Percentiles rank a stretch among this genome's conserved stretches.
Evolutionary conservation across 2,797 vertebrate genomes (phyloP).

Genomic region (Eptatretus atami): DNA sequence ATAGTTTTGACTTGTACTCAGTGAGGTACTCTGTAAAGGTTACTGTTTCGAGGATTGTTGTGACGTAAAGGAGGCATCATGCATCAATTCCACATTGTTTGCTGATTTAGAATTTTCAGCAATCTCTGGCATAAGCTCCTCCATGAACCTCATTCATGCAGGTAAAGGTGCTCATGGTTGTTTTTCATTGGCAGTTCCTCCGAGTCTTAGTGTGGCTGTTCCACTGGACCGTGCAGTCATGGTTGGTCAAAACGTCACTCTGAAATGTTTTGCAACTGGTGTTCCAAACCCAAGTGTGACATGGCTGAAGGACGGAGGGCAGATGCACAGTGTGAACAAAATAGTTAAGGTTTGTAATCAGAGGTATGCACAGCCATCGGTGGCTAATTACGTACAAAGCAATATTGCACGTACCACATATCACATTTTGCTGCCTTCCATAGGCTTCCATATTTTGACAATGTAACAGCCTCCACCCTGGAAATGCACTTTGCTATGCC

Average conservation of each 20-base stretch:
- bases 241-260: constrained; percentile 24
- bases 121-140: background rate
- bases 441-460: background rate
- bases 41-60: too few relatives aligned
- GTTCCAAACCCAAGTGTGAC: constrained; percentile 54
- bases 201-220: constrained; percentile 35
- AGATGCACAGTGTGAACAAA: constrained; percentile 37
- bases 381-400: too few relatives aligned
- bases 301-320: constrained; percentile 61
- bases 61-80: too few relatives aligned
- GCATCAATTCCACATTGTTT: background rate
- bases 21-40: too few relatives aligned
- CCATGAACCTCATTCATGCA: background rate
- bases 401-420: background rate
- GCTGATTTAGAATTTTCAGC: background rate
- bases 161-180: constrained; percentile 5
- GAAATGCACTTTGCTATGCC: too few relatives aligned
- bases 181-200: constrained; percentile 30
- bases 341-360: constrained; percentile 27
- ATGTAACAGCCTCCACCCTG: too few relatives aligned
- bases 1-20: too few relatives aligned
- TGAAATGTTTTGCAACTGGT: constrained; percentile 55
- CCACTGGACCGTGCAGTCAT: constrained; percentile 33
- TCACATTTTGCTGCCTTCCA: background rate
- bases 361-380: background rate